phyloP scores from a whole-genome alignment of 2,888 invertebrate species.

The Endotricha flammealis region DNA sequence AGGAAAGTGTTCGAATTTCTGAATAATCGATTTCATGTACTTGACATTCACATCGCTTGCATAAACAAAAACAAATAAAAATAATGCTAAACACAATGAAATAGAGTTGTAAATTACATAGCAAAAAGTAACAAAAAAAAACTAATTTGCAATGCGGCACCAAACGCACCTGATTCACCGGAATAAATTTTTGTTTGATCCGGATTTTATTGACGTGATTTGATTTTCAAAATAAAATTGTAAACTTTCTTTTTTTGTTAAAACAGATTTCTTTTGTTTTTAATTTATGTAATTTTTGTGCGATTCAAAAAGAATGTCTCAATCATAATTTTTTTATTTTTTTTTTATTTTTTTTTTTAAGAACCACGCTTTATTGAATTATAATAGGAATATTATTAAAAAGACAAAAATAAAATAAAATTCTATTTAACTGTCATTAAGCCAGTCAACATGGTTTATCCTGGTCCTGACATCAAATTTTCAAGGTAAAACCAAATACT shows the following conservation, averaged over 20 bases:
- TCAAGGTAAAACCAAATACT: too few relatives aligned
- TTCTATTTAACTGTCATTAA: too few relatives aligned
- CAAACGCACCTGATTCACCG: conserved; percentile 25
- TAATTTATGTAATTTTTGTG: too few relatives aligned
- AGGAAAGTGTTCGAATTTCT: conserved; percentile 63
- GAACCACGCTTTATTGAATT: too few relatives aligned
- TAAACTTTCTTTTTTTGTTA: conserved; percentile 31
- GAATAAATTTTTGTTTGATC: conserved; percentile 32
- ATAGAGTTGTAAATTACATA: conserved; percentile 29
- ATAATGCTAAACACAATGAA: conserved; percentile 19
- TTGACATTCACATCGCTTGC: conserved; percentile 59
- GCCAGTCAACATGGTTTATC: too few relatives aligned
- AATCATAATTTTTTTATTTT: too few relatives aligned
- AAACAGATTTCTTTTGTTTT: conserved; percentile 24
- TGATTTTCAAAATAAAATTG: conserved; percentile 42
- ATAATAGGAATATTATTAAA: too few relatives aligned
- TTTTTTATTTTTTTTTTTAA: too few relatives aligned
- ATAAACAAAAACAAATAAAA: conserved; percentile 23
- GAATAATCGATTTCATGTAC: conserved; percentile 67
- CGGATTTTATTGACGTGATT: conserved; percentile 48
- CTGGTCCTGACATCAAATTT: too few relatives aligned
- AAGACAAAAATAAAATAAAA: too few relatives aligned
- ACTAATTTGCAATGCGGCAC: conserved; percentile 40
- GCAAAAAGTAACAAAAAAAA: conserved; percentile 10
- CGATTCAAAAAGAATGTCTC: too few relatives aligned